These are phyloP conservation scores for Eptatretus burgeri DNA, from an alignment of 2,113 vertebrate genomes.

Conservation along the genomic window DNA sequence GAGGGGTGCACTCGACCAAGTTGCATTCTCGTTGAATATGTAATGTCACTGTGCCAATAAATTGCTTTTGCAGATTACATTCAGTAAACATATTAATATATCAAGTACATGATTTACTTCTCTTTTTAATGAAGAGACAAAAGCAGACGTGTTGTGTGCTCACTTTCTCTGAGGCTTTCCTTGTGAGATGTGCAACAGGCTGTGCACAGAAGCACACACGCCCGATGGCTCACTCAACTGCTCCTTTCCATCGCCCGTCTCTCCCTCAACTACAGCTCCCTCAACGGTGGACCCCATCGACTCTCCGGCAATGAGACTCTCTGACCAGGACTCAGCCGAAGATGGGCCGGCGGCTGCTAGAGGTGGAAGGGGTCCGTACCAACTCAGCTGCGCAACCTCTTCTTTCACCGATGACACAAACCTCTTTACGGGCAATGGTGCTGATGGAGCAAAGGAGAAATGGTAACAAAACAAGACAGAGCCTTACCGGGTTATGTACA, in stretches of 20 bases:
- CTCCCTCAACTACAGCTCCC: no score
- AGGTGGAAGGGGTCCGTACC: background rate
- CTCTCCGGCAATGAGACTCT: no score
- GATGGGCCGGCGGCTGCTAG: background rate
- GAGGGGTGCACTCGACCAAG: no score
- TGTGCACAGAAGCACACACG: conserved; percentile 5
- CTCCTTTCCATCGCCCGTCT: background rate
- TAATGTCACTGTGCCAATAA: no score
- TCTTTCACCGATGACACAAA: conserved; percentile 1
- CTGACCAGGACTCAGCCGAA: conserved; percentile 1
- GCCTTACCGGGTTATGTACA: no score
- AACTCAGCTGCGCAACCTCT: background rate
- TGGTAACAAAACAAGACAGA: background rate
- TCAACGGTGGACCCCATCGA: no score
- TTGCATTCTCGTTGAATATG: no score
- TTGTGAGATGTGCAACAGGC: conserved; percentile 4
- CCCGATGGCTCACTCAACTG: background rate
- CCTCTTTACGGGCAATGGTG: conserved; percentile 2
- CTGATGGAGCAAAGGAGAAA: background rate
- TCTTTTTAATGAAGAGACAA: no score
- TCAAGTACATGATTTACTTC: no score
- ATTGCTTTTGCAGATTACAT: no score
- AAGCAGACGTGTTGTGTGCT: background rate
- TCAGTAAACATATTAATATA: no score
- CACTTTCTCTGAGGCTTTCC: conserved; percentile 4